Evolutionary conservation across 2,113 vertebrate genomes (phyloP).

Genomic region (Pandion haliaetus): DNA sequence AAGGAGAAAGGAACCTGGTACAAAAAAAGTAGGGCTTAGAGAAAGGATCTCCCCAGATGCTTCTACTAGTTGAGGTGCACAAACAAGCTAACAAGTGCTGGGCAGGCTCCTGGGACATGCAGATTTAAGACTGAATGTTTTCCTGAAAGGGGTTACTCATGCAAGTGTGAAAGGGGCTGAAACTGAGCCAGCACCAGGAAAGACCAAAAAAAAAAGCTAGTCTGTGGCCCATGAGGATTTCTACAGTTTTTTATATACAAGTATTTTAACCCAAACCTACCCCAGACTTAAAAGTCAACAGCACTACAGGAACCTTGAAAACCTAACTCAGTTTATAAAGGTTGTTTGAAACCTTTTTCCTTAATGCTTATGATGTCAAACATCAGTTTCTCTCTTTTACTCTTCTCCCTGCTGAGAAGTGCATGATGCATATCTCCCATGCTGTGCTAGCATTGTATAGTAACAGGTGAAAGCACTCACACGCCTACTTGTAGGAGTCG

Average conservation of each 20-base stretch:
- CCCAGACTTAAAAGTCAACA: not conserved
- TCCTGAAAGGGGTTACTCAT: not conserved
- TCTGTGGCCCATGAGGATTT: too few relatives aligned
- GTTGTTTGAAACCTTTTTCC: not conserved
- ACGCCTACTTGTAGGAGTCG: too few relatives aligned
- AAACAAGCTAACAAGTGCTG: not conserved
- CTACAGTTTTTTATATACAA: not conserved
- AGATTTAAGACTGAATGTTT: not conserved
- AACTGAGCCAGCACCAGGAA: not conserved
- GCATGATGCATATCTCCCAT: rapidly evolving
- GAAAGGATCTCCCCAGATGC: rapidly evolving
- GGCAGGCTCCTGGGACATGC: not conserved
- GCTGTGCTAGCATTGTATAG: not conserved
- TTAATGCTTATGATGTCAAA: not conserved
- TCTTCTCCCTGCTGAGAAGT: not conserved
- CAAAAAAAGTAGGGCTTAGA: not conserved
- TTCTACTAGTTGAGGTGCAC: rapidly evolving
- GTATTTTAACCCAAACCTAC: not conserved
- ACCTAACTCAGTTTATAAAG: rapidly evolving
- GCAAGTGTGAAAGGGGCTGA: not conserved
- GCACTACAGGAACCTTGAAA: not conserved
- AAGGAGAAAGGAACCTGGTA: not conserved
- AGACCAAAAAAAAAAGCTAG: too few relatives aligned
- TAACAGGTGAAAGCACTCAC: not conserved
- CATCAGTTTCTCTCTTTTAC: not conserved